Base-by-base conservation (phyloP, 2,797 vertebrate genomes). In the Sebastes flavidus region DNA sequence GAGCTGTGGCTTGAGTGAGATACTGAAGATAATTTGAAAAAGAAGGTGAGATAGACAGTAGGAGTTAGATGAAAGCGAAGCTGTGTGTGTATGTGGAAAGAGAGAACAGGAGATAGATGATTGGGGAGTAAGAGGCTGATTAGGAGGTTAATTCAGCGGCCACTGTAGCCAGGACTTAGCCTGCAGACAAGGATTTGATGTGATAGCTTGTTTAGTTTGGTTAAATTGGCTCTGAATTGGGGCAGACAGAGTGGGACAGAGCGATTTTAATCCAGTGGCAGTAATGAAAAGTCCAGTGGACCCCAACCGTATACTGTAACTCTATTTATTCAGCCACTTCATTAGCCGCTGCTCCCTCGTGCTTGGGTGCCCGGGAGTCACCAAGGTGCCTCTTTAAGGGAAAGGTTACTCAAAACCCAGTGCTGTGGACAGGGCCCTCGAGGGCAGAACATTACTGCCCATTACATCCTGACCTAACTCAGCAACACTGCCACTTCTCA, bases 401-500 rank as follows among this genome's bases (percentile, higher is more conserved):
- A 92, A 94, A 93, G 94, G 92, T 94, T 93, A 93, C 91, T 93
- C 91, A 91, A 91, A 94, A 84, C 78, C 36, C 36, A 84, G 85
- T 71, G 78, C 81, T 36, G 78, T 84, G 87, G 89, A 91, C 90
- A 87, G 80, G 86, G 80, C 82, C 89, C 88, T 89, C 65, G 67
- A 81, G 87, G 91, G 87, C 91, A 82, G 86, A 87, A 90, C 93
- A 93, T 94, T 91, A 93, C 88, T 88, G 90, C 86, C 90, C 91
- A 94, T 95, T 94, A 95, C 89, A 84, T 81, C 87, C 89, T 85
- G 81, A 91, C 91, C 93, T 90, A 95, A 92, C 93, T 96, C 95
- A 96, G 95, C 96, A 95, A 91, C 90, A 93, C 93, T 95, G 95
- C 92, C 95, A 95, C 92, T 94, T 93, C 91, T 94, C 84, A 85